Evolutionary conservation across 2,797 vertebrate genomes (phyloP).

Genomic region (Spondyliosoma cantharus): DNA sequence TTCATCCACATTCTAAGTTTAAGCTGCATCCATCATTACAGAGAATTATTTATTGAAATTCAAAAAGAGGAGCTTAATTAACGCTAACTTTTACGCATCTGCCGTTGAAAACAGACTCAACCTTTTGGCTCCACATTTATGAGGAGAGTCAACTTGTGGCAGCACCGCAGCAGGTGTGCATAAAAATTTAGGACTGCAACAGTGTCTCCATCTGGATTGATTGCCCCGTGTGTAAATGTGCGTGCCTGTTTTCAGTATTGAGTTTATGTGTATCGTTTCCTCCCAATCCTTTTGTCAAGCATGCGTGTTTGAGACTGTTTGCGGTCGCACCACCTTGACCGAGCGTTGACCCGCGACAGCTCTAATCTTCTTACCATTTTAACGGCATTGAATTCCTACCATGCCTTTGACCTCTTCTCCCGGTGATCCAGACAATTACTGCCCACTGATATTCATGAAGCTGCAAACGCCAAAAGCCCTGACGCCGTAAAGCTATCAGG

Average conservation of each 20-base stretch:
- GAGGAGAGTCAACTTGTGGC: neutral
- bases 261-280: neutral
- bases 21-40: neutral
- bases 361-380: constrained; percentile 28
- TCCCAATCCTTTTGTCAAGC: neutral
- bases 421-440: constrained; percentile 13
- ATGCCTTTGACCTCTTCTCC: constrained; percentile 14
- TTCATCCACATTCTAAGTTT: neutral
- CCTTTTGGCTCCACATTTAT: neutral
- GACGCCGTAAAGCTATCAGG: constrained; percentile 27
- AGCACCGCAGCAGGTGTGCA: neutral
- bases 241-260: neutral
- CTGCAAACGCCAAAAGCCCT: constrained; percentile 15
- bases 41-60: neutral
- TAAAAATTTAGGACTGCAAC: neutral
- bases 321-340: constrained; percentile 21
- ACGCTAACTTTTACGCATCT: neutral
- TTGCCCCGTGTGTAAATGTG: neutral
- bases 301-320: neutral
- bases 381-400: constrained; percentile 7
- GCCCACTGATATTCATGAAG: constrained; percentile 16
- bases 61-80: neutral
- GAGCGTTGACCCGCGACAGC: constrained; percentile 24
- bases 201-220: neutral
- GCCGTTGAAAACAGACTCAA: neutral